These are phyloP conservation scores for Odontesthes bonariensis DNA, from an alignment of 2,113 vertebrate species.

Conservation along the genomic window DNA sequence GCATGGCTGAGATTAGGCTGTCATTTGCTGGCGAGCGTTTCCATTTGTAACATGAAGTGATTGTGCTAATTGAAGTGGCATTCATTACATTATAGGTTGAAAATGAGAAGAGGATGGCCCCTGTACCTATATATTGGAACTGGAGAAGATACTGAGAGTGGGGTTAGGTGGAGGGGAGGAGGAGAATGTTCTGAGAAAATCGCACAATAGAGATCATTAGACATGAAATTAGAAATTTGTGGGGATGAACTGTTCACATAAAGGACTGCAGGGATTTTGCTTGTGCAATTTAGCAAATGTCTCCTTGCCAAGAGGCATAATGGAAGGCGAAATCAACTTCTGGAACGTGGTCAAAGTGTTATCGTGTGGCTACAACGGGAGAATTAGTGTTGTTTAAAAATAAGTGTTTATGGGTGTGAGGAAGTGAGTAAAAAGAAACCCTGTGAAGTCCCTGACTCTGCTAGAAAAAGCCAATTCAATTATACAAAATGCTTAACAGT, in stretches of 20 bases:
- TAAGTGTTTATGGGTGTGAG: constrained; percentile 11
- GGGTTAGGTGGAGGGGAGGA: constrained; percentile 2
- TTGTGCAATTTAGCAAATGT: background rate
- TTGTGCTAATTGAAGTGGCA: constrained; percentile 80
- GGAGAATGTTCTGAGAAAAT: constrained; percentile 29
- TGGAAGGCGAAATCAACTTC: constrained; percentile 37
- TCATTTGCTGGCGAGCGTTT: constrained; percentile 68
- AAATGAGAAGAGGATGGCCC: constrained; percentile 50
- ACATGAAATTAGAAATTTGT: constrained; percentile 68
- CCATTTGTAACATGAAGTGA: constrained; percentile 74
- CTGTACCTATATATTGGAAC: constrained; percentile 42
- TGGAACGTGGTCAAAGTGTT: constrained; percentile 32
- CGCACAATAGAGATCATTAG: constrained; percentile 64
- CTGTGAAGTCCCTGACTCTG: background rate
- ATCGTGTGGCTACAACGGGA: background rate
- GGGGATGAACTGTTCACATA: constrained; percentile 52
- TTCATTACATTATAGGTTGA: constrained; percentile 71
- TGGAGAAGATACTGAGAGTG: constrained; percentile 26
- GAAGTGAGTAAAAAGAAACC: background rate
- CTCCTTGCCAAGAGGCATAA: constrained; percentile 31
- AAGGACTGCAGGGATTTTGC: constrained; percentile 46
- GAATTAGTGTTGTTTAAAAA: background rate
- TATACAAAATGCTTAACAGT: constrained; percentile 47
- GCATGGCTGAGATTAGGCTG: constrained; percentile 68
- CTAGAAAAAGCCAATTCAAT: constrained; percentile 51